Percentiles rank a stretch among this genome's conserved stretches.
Conservation (phyloP, 2,888 invertebrate species). For the Drosophila limbata region DNA sequence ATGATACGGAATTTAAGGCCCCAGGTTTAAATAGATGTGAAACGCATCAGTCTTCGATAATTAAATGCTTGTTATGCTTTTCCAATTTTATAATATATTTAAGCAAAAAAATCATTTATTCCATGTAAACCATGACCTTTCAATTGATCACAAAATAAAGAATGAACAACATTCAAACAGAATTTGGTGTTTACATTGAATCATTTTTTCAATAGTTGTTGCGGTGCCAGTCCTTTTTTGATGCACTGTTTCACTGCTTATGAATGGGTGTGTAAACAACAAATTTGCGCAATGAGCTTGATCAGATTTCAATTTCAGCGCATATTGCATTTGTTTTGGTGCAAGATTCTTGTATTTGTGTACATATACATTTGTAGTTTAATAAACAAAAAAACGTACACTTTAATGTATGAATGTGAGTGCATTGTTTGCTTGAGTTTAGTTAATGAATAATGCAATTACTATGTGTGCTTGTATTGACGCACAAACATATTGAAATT, state of each 20-base stretch:
- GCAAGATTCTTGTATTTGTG: not conserved
- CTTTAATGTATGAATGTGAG: not conserved
- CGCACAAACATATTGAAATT: not conserved
- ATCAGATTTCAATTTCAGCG: constrained; percentile 1
- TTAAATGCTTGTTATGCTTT: not conserved
- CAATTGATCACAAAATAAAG: not conserved
- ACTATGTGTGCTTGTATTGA: constrained; percentile 23
- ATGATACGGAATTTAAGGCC: not conserved
- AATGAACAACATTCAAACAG: too few relatives aligned
- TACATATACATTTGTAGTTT: not conserved
- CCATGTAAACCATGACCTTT: too few relatives aligned
- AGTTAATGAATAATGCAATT: constrained; percentile 3
- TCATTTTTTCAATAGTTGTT: not conserved
- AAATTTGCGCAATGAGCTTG: constrained; percentile 4
- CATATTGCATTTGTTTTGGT: not conserved
- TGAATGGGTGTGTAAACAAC: constrained; percentile 10
- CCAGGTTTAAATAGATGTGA: not conserved
- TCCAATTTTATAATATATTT: not conserved
- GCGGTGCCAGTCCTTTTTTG: not conserved
- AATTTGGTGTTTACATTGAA: not conserved
- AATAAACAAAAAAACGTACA: constrained; percentile 1
- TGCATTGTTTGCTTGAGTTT: constrained; percentile 2
- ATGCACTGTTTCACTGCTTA: not conserved
- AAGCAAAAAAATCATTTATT: not conserved
- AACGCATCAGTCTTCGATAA: not conserved